phyloP scores from a whole-genome alignment of 2,888 invertebrate species.

The Stenolophus ochropezus region DNA sequence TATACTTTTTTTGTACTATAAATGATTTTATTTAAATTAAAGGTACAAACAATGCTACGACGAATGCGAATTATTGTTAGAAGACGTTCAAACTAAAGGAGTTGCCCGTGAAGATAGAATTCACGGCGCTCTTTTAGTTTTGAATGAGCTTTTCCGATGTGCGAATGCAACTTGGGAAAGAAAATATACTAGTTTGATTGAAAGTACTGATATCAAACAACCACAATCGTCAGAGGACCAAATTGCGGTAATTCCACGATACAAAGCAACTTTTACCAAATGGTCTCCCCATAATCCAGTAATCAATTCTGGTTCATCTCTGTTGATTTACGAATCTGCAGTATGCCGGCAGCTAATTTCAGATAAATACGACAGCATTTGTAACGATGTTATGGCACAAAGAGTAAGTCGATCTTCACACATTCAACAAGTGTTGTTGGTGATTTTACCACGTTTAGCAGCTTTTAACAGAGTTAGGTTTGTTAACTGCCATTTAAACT shows the following conservation, averaged over 20 bases:
- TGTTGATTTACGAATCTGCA: slow-evolving; percentile 87
- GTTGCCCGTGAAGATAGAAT: slow-evolving; percentile 91
- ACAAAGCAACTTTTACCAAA: slow-evolving; percentile 73
- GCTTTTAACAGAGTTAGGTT: slow-evolving; percentile 93
- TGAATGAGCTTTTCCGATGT: slow-evolving; percentile 94
- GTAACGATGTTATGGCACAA: slow-evolving; percentile 86
- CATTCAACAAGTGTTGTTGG: slow-evolving; percentile 91
- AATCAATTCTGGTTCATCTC: slow-evolving; percentile 75
- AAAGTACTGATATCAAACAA: slow-evolving; percentile 70
- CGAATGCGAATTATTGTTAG: slow-evolving; percentile 88
- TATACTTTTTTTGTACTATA: background rate
- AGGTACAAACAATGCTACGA: slow-evolving; percentile 93
- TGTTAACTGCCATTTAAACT: slow-evolving; percentile 82
- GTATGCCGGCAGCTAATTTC: slow-evolving; percentile 88
- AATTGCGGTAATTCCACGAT: slow-evolving; percentile 68
- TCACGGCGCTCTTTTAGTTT: slow-evolving; percentile 93
- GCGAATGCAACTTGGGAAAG: slow-evolving; percentile 92
- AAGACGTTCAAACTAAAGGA: slow-evolving; percentile 83
- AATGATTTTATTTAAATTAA: slow-evolving; percentile 50
- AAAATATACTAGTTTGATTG: slow-evolving; percentile 84
- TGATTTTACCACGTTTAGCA: slow-evolving; percentile 92
- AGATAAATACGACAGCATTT: slow-evolving; percentile 89
- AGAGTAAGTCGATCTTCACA: slow-evolving; percentile 83
- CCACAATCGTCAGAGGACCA: slow-evolving; percentile 59
- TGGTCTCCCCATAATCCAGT: slow-evolving; percentile 67